Conservation (phyloP, 1,140 invertebrate species). For the roundworm (Caenorhabditis elegans) region WBcel235 BX284602.5:7497001-7497500, state of each 20-base stretch:
- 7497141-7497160: conserved; percentile 26
- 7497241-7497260: conserved; percentile 24
- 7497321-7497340: too few relatives aligned
- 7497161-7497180: conserved; percentile 23
- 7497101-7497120: conserved; percentile 30
- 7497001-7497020: too few relatives aligned
- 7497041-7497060: too few relatives aligned
- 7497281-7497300: too few relatives aligned
- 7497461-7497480: not conserved
- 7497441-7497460: not conserved
- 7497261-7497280: not conserved
- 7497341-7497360: too few relatives aligned
- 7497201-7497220: conserved; percentile 40
- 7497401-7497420: conserved; percentile 36
- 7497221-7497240: conserved; percentile 7
- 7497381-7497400: conserved; percentile 38
- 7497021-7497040: too few relatives aligned
- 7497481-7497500: not conserved
- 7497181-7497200: conserved; percentile 38
- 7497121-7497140: conserved; percentile 38
- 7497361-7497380: not conserved
- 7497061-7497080: too few relatives aligned
- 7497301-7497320: too few relatives aligned
- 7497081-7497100: too few relatives aligned
- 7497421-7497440: conserved; percentile 24